phyloP scores from a whole-genome alignment of 2,888 invertebrate genomes.

The Pandemis corylana region DNA sequence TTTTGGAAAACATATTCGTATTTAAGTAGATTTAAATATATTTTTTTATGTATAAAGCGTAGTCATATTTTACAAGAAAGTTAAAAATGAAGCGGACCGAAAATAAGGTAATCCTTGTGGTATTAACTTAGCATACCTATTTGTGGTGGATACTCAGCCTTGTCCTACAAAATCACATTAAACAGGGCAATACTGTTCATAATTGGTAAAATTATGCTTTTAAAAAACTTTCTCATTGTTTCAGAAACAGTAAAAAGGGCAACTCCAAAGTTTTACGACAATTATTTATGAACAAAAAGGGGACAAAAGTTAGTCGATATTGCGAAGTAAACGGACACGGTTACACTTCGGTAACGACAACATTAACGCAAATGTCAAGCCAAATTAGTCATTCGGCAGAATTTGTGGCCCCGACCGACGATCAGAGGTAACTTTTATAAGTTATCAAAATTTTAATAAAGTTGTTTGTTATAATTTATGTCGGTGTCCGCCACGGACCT shows the following conservation, averaged over 20 bases:
- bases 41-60: too few species aligned
- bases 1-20: too few species aligned
- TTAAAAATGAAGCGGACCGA: too few species aligned
- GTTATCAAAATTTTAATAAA: constrained; percentile 69
- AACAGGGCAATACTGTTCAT: neutral
- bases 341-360: constrained; percentile 59
- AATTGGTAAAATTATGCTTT: neutral
- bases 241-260: constrained; percentile 29
- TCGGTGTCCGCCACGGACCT: constrained; percentile 44
- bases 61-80: too few species aligned
- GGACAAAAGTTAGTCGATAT: constrained; percentile 27
- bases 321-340: constrained; percentile 39
- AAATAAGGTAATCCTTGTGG: too few species aligned
- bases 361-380: constrained; percentile 68
- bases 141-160: neutral
- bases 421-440: constrained; percentile 63
- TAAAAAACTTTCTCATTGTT: constrained; percentile 18
- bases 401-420: constrained; percentile 61
- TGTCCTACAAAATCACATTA: neutral
- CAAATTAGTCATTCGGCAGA: constrained; percentile 65
- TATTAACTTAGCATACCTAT: too few species aligned
- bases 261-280: constrained; percentile 28
- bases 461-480: constrained; percentile 61
- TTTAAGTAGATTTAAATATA: too few species aligned
- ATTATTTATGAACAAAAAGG: constrained; percentile 38